These are phyloP conservation scores for Glaucidium brasilianum DNA, from an alignment of 2,113 vertebrate genomes.

Conservation along the genomic window DNA sequence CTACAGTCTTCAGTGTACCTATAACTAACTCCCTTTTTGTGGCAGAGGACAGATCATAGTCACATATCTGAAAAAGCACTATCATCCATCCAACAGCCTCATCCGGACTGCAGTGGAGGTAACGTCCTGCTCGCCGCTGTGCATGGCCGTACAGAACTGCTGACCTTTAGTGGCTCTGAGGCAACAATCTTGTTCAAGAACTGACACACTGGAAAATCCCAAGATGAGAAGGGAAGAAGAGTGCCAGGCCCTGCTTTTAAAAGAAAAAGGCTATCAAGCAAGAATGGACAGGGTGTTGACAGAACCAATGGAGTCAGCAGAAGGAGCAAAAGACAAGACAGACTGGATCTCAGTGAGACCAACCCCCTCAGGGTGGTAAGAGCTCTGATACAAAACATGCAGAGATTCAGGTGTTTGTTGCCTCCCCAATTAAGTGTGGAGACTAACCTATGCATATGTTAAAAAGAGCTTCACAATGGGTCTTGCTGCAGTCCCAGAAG, in stretches of 20 bases:
- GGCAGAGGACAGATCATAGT: background rate
- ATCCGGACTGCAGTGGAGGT: background rate
- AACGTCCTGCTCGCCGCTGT: background rate
- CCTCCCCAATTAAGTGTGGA: background rate
- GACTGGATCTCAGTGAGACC: background rate
- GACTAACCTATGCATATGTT: background rate
- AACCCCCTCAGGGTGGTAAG: background rate
- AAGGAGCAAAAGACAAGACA: background rate
- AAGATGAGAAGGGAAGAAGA: background rate
- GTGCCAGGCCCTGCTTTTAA: background rate
- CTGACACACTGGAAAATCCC: background rate
- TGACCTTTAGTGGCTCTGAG: background rate
- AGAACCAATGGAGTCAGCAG: background rate
- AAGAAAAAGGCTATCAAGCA: background rate
- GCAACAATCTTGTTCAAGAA: background rate
- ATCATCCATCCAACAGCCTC: background rate
- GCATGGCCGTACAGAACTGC: background rate
- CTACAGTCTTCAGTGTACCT: background rate
- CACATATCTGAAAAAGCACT: background rate
- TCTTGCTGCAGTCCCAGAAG: background rate
- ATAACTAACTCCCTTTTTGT: background rate
- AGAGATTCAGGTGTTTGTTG: background rate
- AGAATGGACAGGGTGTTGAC: background rate
- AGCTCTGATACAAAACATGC: background rate
- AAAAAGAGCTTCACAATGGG: background rate